Percentiles rank a stretch among this genome's conserved stretches.
Conservation (phyloP, 2,797 vertebrate species). For the Fistularia tabacaria region DNA sequence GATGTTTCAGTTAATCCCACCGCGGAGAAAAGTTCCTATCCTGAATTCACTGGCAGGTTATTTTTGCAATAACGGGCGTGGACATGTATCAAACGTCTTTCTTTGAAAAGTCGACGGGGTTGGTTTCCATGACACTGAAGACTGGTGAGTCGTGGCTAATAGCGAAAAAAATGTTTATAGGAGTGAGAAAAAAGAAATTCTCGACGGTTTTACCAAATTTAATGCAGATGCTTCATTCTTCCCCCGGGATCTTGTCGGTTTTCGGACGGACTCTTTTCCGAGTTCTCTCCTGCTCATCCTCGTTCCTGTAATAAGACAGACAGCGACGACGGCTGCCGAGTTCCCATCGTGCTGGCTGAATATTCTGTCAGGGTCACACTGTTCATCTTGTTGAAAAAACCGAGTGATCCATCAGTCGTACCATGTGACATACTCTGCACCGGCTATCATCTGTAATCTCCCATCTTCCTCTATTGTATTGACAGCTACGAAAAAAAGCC, state of each 20-base stretch:
- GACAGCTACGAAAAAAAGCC: conserved; percentile 21
- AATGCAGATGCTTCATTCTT: conserved; percentile 49
- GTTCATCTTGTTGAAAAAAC: conserved; percentile 14
- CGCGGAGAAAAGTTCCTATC: neutral
- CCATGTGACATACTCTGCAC: conserved; percentile 28
- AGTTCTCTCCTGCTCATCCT: conserved; percentile 45
- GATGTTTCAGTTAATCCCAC: conserved; percentile 12
- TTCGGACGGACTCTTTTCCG: conserved; percentile 57
- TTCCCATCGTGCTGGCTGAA: neutral
- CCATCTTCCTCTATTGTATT: conserved; percentile 33
- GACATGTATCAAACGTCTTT: conserved; percentile 9
- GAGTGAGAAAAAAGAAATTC: too few relatives aligned
- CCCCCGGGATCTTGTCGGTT: conserved; percentile 49
- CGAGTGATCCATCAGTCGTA: conserved; percentile 30
- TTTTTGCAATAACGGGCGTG: conserved; percentile 7
- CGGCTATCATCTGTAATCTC: conserved; percentile 38
- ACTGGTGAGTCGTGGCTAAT: too few relatives aligned
- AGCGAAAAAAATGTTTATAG: too few relatives aligned
- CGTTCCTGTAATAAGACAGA: conserved; percentile 52
- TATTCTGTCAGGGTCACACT: conserved; percentile 6
- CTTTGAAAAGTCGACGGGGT: conserved; percentile 5
- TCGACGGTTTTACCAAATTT: conserved; percentile 55
- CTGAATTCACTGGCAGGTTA: neutral
- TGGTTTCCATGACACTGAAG: too few relatives aligned
- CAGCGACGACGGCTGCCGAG: neutral